Evolutionary conservation across 2,888 invertebrate genomes (phyloP).

Genomic region (Dexiosoma caninum): DNA sequence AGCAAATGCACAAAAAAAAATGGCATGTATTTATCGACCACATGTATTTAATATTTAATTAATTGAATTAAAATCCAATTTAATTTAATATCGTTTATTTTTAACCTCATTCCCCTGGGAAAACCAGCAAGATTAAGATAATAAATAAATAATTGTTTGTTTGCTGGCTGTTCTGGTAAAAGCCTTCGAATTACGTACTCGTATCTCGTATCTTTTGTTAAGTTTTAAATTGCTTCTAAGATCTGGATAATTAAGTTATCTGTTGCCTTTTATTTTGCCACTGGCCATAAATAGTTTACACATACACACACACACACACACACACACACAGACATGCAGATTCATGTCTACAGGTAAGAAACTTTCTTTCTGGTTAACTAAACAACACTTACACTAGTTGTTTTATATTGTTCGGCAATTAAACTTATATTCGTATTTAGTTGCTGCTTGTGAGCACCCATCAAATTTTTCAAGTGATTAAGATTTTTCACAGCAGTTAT

Average conservation of each 20-base stretch:
- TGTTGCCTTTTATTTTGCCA: not conserved
- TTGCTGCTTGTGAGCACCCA: not conserved
- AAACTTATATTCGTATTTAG: not conserved
- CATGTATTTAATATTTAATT: not conserved
- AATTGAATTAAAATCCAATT: not conserved
- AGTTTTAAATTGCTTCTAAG: conserved; percentile 7
- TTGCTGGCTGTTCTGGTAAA: not conserved
- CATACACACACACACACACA: not conserved
- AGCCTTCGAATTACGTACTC: not conserved
- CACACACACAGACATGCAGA: not conserved
- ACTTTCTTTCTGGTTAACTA: conserved; percentile 17
- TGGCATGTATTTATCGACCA: no score
- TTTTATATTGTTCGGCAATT: conserved; percentile 4
- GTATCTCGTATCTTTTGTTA: not conserved
- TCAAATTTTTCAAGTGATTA: no score
- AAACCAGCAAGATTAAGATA: not conserved
- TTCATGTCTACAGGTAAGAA: not conserved
- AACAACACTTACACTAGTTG: conserved; percentile 23
- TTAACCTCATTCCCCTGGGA: conserved; percentile 18
- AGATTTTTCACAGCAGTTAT: no score
- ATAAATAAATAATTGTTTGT: conserved; percentile 11
- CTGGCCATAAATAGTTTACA: not conserved
- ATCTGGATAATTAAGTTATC: conserved; percentile 25
- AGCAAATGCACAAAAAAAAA: no score
- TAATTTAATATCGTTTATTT: not conserved